Percentiles rank a stretch among this genome's conserved stretches.
Conservation (phyloP, 1,140 invertebrate species). For the Pseudomyrmex sp. region DNA sequence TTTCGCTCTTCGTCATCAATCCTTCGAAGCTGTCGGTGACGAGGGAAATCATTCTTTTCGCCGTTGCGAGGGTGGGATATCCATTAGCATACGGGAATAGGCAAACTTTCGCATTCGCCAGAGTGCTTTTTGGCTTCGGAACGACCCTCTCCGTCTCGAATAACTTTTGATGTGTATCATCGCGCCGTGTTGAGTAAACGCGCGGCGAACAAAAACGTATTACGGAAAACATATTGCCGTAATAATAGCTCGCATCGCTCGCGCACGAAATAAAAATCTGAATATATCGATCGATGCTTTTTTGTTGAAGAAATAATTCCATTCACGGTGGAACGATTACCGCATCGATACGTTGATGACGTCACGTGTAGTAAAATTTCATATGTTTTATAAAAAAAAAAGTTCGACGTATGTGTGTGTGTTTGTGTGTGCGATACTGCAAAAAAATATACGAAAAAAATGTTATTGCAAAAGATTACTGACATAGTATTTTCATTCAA, state of each 20-base stretch:
- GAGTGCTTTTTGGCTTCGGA: slow-evolving; percentile 26
- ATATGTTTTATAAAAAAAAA: background rate
- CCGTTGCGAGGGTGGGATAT: slow-evolving; percentile 5
- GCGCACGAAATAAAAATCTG: slow-evolving; percentile 30
- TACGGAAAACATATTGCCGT: slow-evolving; percentile 25
- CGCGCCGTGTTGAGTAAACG: slow-evolving; percentile 26
- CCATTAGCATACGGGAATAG: slow-evolving; percentile 53
- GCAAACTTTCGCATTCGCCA: slow-evolving; percentile 30
- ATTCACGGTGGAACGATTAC: slow-evolving; percentile 7
- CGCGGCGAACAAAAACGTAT: slow-evolving; percentile 12
- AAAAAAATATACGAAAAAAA: no score
- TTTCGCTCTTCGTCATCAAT: slow-evolving; percentile 3
- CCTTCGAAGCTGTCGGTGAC: slow-evolving; percentile 5
- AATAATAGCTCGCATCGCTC: slow-evolving; percentile 11
- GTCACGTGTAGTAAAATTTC: background rate
- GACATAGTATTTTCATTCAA: no score
- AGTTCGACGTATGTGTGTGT: background rate
- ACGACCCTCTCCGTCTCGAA: slow-evolving; percentile 7
- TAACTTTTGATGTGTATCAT: slow-evolving; percentile 46
- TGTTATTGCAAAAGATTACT: no score
- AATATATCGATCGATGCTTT: slow-evolving; percentile 30
- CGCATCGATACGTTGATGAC: background rate
- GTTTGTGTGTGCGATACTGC: no score
- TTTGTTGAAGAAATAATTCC: slow-evolving; percentile 23
- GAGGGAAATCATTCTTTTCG: slow-evolving; percentile 24